Conservation (phyloP, 2,113 vertebrate genomes). For the Anoura caudifer region DNA sequence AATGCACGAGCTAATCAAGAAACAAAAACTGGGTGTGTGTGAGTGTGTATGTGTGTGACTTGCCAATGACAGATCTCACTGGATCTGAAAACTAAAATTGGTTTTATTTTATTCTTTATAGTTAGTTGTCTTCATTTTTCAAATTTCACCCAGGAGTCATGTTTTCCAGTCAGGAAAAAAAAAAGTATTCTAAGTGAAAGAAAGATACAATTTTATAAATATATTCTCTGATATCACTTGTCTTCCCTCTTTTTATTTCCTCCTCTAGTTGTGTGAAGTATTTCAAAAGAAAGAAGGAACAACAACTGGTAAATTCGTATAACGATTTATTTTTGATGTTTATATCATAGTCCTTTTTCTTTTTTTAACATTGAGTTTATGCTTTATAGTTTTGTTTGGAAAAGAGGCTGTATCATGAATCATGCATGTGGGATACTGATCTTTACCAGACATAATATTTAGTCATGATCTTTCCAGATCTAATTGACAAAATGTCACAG, state of each 20-base stretch:
- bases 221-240: neutral
- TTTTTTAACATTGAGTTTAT: neutral
- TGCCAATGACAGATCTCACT: neutral
- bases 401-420: neutral
- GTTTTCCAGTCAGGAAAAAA: neutral
- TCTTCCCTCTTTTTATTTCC: neutral
- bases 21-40: neutral
- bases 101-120: neutral
- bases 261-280: neutral
- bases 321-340: neutral
- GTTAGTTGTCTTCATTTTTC: neutral
- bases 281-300: neutral
- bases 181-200: neutral
- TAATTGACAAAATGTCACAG: slow-evolving; percentile 28
- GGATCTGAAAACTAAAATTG: neutral
- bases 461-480: neutral
- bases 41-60: neutral
- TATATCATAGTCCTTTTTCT: neutral
- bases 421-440: neutral
- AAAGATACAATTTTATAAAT: neutral
- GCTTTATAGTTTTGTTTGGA: neutral
- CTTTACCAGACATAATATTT: neutral
- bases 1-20: neutral
- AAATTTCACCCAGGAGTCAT: neutral
- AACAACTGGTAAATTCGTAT: neutral